A percentile compares a stretch with the other conserved stretches of the same genome.
These are phyloP conservation scores for Hyposoter didymator DNA, from an alignment of 2,888 invertebrate genomes.

Conservation along the genomic window DNA sequence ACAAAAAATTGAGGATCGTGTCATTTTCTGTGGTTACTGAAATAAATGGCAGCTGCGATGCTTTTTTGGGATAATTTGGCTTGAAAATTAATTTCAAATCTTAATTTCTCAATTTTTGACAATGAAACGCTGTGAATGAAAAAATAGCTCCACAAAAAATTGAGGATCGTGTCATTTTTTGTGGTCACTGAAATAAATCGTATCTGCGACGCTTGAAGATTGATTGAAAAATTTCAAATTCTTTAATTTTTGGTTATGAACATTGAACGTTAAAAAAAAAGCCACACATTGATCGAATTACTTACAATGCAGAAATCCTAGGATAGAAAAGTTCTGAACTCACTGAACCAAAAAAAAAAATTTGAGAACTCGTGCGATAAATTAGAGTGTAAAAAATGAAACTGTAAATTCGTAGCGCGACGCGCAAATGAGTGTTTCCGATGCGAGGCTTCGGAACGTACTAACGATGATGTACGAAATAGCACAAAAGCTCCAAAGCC, in stretches of 20 bases:
- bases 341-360: constrained; percentile 24
- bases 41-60: too few species aligned
- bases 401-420: constrained; percentile 37
- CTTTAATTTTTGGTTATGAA: not conserved
- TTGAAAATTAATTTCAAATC: too few species aligned
- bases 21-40: too few species aligned
- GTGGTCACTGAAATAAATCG: not conserved
- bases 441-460: constrained; percentile 58
- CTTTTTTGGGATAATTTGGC: too few species aligned
- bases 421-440: constrained; percentile 50
- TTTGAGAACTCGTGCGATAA: not conserved
- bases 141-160: not conserved
- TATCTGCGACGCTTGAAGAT: not conserved
- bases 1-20: too few species aligned
- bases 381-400: constrained; percentile 2
- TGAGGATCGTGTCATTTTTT: not conserved
- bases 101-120: not conserved
- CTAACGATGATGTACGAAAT: constrained; percentile 68
- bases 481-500: constrained; percentile 76
- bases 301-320: constrained; percentile 11
- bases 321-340: not conserved
- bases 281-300: not conserved
- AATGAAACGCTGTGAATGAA: not conserved
- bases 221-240: not conserved
- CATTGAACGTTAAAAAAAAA: not conserved